Percentiles rank a stretch among this genome's conserved stretches.
Conservation (phyloP, 2,888 invertebrate species). For the Mesorhabditis belari region DNA sequence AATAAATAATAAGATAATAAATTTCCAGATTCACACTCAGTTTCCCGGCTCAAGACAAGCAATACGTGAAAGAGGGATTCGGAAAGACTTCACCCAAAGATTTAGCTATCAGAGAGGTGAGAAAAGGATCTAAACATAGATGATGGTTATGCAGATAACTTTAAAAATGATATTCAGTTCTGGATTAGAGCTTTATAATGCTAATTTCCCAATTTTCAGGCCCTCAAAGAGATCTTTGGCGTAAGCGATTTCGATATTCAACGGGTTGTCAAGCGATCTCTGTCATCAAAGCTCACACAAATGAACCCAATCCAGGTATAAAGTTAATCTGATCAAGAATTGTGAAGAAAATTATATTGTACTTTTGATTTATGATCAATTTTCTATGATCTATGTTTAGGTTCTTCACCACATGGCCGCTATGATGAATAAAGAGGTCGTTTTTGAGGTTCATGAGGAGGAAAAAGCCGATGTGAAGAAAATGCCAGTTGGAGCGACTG, state of each 20-base stretch:
- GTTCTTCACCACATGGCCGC: slow-evolving; percentile 6
- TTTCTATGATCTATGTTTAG: background rate
- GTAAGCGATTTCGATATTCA: background rate
- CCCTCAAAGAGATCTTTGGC: background rate
- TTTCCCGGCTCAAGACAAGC: slow-evolving; percentile 6
- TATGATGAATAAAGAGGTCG: slow-evolving; percentile 2
- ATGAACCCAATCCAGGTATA: background rate
- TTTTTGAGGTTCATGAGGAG: slow-evolving; percentile 5
- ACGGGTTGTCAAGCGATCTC: background rate
- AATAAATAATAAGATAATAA: no score
- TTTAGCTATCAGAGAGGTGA: slow-evolving; percentile 4
- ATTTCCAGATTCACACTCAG: slow-evolving; percentile 5
- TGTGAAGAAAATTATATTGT: background rate
- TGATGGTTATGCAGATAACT: no score
- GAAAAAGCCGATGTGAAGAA: background rate
- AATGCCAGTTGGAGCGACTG: background rate
- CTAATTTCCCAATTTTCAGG: background rate
- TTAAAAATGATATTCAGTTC: no score
- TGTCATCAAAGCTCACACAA: background rate
- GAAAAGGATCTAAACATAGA: no score
- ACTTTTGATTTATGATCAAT: background rate
- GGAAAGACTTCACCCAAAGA: slow-evolving; percentile 7
- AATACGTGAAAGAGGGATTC: background rate
- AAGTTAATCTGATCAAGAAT: background rate
- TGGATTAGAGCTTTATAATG: no score